Percentiles rank a stretch among this genome's conserved stretches.
These are phyloP conservation scores for Prenolepis imparis DNA, from an alignment of 2,888 invertebrate species.

Conservation along the genomic window DNA sequence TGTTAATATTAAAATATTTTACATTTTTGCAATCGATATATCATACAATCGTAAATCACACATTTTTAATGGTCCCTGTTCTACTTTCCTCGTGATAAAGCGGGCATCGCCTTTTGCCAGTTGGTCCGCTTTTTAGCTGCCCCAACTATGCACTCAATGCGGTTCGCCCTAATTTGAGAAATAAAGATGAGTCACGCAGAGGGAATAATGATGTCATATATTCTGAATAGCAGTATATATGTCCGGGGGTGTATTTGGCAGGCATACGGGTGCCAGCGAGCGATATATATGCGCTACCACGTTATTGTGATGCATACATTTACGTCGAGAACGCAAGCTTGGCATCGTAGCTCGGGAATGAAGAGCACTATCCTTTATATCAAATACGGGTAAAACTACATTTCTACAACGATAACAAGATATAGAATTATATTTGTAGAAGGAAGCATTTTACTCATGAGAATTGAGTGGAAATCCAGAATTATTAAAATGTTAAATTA, in stretches of 20 bases:
- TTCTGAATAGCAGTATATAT: conserved; percentile 21
- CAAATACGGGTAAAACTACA: conserved; percentile 2
- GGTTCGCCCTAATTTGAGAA: conserved; percentile 45
- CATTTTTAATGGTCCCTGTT: conserved; percentile 29
- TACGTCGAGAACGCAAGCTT: conserved; percentile 13
- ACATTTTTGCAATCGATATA: conserved; percentile 9
- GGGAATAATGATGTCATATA: conserved; percentile 56
- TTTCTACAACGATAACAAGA: neutral
- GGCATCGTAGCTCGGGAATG: neutral
- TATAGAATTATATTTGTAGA: neutral
- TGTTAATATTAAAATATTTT: conserved; percentile 19
- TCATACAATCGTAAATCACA: conserved; percentile 6
- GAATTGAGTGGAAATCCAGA: neutral
- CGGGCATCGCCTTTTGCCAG: conserved; percentile 29
- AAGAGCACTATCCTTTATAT: conserved; percentile 17
- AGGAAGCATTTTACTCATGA: neutral
- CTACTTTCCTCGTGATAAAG: conserved; percentile 37
- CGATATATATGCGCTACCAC: neutral
- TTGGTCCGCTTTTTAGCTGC: conserved; percentile 19
- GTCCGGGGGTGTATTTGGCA: conserved; percentile 44
- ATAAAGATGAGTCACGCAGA: conserved; percentile 52
- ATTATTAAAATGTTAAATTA: neutral
- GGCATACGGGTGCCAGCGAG: conserved; percentile 14
- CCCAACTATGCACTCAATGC: conserved; percentile 24
- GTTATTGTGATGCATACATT: conserved; percentile 41